Percentiles rank a stretch among this genome's conserved stretches.
phyloP scores from a whole-genome alignment of 2,797 vertebrate genomes.

The Labroides dimidiatus region DNA sequence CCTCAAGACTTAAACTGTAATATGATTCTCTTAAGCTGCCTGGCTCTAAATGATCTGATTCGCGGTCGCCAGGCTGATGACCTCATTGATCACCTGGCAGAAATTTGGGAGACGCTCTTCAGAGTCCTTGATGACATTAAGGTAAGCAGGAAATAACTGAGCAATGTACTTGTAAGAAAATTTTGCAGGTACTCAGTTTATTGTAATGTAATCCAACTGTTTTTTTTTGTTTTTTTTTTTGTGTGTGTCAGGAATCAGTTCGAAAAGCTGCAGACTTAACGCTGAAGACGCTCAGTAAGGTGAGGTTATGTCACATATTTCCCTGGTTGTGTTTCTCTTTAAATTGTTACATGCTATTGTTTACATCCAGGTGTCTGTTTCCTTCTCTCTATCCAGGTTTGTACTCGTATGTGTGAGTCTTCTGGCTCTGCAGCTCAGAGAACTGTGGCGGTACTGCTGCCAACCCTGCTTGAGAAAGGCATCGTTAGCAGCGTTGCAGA shows the following conservation, averaged over 20 bases:
- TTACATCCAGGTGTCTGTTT: conserved; percentile 3
- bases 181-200: too few species aligned
- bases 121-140: conserved; percentile 99
- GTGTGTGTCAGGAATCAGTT: conserved; percentile 91
- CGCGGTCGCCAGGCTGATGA: conserved; percentile 94
- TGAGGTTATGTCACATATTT: conserved; percentile 59
- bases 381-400: conserved; percentile 85
- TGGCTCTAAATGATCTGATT: conserved; percentile 95
- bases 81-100: conserved; percentile 91
- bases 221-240: not conserved
- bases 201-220: not conserved
- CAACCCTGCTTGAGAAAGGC: conserved; percentile 95
- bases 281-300: conserved; percentile 98
- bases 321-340: not conserved
- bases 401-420: conserved; percentile 96
- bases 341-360: not conserved
- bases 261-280: conserved; percentile 95
- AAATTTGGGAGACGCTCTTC: conserved; percentile 98
- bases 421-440: conserved; percentile 90
- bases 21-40: conserved; percentile 85
- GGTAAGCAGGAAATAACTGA: conserved; percentile 77
- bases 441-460: conserved; percentile 90
- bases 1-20: not conserved
- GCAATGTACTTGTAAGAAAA: too few species aligned
- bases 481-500: conserved; percentile 94